These are phyloP conservation scores for Eudasyphora cyanicolor DNA, from an alignment of 2,888 invertebrate species.

Conservation along the genomic window DNA sequence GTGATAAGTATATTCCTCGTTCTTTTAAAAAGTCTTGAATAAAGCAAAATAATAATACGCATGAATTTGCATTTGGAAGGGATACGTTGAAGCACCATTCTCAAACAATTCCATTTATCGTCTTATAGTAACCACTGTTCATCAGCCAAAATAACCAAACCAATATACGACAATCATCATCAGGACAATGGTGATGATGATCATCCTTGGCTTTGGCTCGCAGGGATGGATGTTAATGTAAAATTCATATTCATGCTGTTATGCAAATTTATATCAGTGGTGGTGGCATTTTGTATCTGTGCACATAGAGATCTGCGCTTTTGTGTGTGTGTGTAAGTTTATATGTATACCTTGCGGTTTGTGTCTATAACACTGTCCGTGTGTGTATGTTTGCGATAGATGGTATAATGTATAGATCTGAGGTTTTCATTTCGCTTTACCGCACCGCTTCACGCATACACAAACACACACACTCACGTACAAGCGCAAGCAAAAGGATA, in stretches of 20 bases:
- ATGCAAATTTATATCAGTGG: conserved; percentile 33
- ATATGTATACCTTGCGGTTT: conserved; percentile 5
- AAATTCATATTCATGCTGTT: conserved; percentile 37
- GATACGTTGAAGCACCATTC: no score
- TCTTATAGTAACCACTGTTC: neutral
- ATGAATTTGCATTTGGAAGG: no score
- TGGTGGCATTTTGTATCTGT: neutral
- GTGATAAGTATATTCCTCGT: no score
- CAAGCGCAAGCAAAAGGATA: neutral
- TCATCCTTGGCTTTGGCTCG: conserved; percentile 20
- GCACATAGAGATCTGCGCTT: neutral
- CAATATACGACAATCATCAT: neutral
- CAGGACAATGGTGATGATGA: neutral
- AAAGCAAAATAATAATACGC: no score
- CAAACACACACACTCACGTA: neutral
- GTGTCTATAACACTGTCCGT: neutral
- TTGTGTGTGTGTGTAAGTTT: neutral
- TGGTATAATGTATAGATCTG: conserved; percentile 37
- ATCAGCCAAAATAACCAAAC: neutral
- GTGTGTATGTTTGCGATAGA: conserved; percentile 1
- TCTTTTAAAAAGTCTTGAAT: no score
- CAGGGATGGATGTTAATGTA: conserved; percentile 28
- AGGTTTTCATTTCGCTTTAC: conserved; percentile 25
- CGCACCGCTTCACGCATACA: neutral
- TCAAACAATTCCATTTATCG: no score